Evolutionary conservation across 92 coral and sea anemone genomes (phyloP), one percentile per base, ranked within the genome.

Genomic region (Palythoa caribaeorum): DNA sequence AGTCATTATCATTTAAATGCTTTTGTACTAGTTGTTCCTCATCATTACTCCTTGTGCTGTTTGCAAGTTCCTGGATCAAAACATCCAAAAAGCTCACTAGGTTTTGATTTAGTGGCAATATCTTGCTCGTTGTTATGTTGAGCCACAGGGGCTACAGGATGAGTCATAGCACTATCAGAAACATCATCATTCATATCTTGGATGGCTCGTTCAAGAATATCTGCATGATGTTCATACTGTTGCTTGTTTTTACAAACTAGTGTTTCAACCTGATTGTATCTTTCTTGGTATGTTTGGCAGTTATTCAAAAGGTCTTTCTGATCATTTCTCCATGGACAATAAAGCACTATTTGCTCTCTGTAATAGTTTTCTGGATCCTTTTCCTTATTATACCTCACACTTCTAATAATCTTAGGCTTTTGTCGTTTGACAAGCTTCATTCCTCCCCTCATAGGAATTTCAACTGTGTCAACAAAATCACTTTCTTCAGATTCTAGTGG

Each of bases 361-460:
- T n/a, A 90, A 74, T 91, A 83, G 71, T 81, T 91, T 47, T 80
- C 91, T 13, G 91, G 93, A 16, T 85, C 89, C 53, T 85, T 90
- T 51, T 90, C 78, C 62, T 90, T 90, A 69, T 89, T 84, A 28
- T 59, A 89, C 79, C 84, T 89, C 69, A 83, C 88, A 73, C 76
- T 74, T 35, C 88, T 71, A 50, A 84, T 66, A 57, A 57, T 57
- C 65, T 57, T 57, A 14, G 65, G 65, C 65, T 57, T 57, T 57
- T 57, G 65, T 57, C 65, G 19, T 57, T 57, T 57, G 65, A 57
- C 65, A 57, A 57, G 65, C 65, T 57, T 57, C 65, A 57, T 57
- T 57, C 65, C 4, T 57, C 65, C 16, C 20, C 65, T 57, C 65
- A 57, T 57, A 57, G 65, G 65, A 57, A 57, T 57, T 57, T 57